A percentile compares a stretch with the other conserved stretches of the same genome.
These are phyloP conservation scores for Eucidaris tribuloides DNA, from an alignment of 35 echinoderm and acorn worm species.

Conservation along the genomic window DNA sequence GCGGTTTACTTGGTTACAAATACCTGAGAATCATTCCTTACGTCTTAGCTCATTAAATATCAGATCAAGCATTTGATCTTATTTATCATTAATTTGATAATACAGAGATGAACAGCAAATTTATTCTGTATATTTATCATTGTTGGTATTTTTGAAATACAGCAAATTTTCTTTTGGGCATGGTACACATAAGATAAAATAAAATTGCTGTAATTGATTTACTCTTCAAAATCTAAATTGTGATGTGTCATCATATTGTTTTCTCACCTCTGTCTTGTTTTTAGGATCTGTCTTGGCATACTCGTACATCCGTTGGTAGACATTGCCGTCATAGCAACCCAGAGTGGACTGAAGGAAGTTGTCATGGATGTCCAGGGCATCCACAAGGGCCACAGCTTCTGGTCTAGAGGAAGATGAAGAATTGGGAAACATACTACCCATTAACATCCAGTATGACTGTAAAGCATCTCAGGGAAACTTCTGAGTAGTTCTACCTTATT, in stretches of 20 bases:
- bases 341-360: conserved; percentile 62
- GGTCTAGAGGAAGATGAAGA: conserved; percentile 54
- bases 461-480: too few species aligned
- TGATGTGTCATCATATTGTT: not conserved
- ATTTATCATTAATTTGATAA: too few species aligned
- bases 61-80: too few species aligned
- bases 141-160: not conserved
- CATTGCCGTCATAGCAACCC: conserved; percentile 95
- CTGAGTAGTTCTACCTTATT: too few species aligned
- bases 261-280: conserved; percentile 75
- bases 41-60: too few species aligned
- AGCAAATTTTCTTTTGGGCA: not conserved
- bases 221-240: not conserved
- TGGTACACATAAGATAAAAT: not conserved
- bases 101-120: too few species aligned
- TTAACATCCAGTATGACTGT: too few species aligned
- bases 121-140: too few species aligned
- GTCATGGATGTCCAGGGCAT: conserved; percentile 84
- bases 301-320: conserved; percentile 77
- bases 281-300: conserved; percentile 50
- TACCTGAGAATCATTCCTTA: too few species aligned
- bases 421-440: too few species aligned
- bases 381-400: conserved; percentile 74
- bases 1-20: too few species aligned
- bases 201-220: not conserved